Percentiles rank a stretch among this genome's conserved stretches.
Evolutionary conservation across 1,140 invertebrate species (phyloP).

Genomic region (Lethrus apterus): DNA sequence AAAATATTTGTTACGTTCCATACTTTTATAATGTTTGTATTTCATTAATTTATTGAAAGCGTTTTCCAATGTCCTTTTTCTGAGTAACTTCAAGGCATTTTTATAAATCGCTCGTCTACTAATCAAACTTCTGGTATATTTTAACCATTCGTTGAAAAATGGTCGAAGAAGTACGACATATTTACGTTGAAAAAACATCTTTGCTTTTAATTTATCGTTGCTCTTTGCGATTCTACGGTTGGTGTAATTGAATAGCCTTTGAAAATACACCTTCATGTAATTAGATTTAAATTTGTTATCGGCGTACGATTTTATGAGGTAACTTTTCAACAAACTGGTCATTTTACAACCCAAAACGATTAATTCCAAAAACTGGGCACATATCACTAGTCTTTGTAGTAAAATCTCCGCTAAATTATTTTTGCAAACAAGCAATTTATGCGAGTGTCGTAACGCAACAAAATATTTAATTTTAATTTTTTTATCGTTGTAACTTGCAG

Average conservation of each 20-base stretch:
- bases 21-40: too few relatives aligned
- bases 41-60: too few relatives aligned
- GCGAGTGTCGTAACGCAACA: slow-evolving; percentile 1
- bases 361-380: neutral
- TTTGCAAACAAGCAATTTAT: neutral
- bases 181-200: slow-evolving; percentile 7
- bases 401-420: neutral
- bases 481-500: slow-evolving; percentile 15
- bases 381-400: neutral
- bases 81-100: slow-evolving; percentile 7
- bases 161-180: neutral
- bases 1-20: too few relatives aligned
- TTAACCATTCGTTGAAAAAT: slow-evolving; percentile 15
- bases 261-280: slow-evolving; percentile 6
- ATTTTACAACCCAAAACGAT: slow-evolving; percentile 3
- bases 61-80: too few relatives aligned
- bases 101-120: slow-evolving; percentile 4
- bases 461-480: slow-evolving; percentile 20
- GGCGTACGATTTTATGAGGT: neutral
- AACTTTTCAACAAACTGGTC: slow-evolving; percentile 2
- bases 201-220: neutral
- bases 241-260: slow-evolving; percentile 8
- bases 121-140: slow-evolving; percentile 13
- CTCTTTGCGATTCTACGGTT: neutral
- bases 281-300: neutral